Evolutionary conservation across 2,797 vertebrate genomes (phyloP).

Genomic region (Propithecus perrieri): DNA sequence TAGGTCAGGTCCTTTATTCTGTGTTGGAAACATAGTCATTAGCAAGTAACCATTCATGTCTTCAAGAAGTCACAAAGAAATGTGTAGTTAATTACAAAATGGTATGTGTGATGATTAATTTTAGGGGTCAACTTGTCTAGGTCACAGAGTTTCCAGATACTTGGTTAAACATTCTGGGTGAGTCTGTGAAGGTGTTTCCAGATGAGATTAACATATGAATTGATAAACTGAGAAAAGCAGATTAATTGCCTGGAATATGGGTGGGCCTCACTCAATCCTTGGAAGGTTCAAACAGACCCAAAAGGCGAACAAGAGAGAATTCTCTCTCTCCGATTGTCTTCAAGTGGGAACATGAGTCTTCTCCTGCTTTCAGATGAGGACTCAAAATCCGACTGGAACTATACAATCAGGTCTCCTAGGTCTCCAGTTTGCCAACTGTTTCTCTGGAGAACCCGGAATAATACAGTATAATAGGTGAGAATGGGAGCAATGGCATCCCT

Average conservation of each 20-base stretch:
- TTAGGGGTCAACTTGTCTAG: not conserved
- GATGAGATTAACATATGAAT: not conserved
- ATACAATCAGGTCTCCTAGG: not conserved
- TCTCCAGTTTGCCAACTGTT: not conserved
- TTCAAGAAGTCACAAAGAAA: conserved; percentile 2
- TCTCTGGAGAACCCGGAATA: not conserved
- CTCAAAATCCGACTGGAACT: not conserved
- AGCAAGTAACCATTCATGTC: not conserved
- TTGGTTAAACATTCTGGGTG: not conserved
- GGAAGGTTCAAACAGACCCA: not conserved
- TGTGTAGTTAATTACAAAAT: conserved; percentile 1
- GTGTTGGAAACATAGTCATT: not conserved
- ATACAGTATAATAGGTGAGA: not conserved
- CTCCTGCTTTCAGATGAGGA: not conserved
- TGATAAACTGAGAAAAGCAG: not conserved
- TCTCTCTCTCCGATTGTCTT: not conserved
- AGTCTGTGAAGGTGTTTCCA: not conserved
- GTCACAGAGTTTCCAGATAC: not conserved
- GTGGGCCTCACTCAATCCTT: not conserved
- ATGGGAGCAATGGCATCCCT: not conserved
- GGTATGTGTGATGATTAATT: not conserved
- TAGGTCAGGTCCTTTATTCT: not conserved
- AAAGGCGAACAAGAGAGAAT: not conserved
- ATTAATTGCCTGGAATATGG: not conserved
- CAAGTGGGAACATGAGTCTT: not conserved